Base-by-base conservation (phyloP, 2,797 vertebrate genomes). In the Pogonophryne albipinna region DNA sequence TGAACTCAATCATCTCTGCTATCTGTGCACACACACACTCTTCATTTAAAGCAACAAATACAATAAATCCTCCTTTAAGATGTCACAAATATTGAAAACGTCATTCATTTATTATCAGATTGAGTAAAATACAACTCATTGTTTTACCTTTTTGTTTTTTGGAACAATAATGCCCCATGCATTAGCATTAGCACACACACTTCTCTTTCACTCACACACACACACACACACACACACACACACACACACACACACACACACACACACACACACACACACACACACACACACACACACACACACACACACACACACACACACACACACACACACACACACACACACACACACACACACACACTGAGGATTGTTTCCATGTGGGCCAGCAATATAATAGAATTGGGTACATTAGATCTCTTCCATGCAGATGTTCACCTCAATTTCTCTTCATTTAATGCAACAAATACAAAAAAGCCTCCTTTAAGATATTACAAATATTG, bases 371-470 rank as follows among this genome's bases (percentile, higher is more conserved):
- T 86, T 91, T 90, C 89, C 87, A 88, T 89, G 89, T 90, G 86
- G 85, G 77, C 61, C 66, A 47, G 74, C 67, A 6, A 79, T 87
- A 88, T 85, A 85, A 81, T 76, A 77, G 77, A 90, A 73, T 79
- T 66, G 79, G 78, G 62, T 76, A 71, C 71, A 86, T 86, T 86
- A 86, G 80, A 87, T 80, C 63, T n/a, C 66, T 74, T 83, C 67
- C 79, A 84, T 88, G 73, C 90, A 92, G 92, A 93, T 92, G 93
- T 93, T 92, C 79, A 62, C 68, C 84, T 79, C 79, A 11, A 58
- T 85, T 78, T 55, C 74, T 27, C 41, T 3, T 50, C 62, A 41
- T 20, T 57, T 47, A 66, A 10, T 0, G 12, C 19, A 10, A 66
- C 34, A 34, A 34, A 34, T 34, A 34, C 4, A 7, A 34, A 34